A percentile compares a stretch with the other conserved stretches of the same genome.
Evolutionary conservation across 2,113 vertebrate species (phyloP).

Genomic region (Poeciliopsis occidentalis): DNA sequence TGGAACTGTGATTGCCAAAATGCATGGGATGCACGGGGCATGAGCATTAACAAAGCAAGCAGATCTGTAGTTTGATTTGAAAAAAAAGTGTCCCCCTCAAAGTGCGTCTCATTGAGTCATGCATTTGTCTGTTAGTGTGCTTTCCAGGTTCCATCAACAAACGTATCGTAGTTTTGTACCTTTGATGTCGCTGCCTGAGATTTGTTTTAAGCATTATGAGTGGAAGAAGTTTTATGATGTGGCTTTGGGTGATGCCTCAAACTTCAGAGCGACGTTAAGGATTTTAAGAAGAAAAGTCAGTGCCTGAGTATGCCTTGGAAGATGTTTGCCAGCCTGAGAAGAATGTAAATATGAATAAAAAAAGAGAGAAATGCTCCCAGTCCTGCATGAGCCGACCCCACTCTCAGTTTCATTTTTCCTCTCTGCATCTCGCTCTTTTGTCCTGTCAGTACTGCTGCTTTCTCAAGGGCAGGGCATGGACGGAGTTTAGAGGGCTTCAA

Average conservation of each 20-base stretch:
- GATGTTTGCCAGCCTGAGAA: conserved; percentile 51
- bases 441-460: conserved; percentile 39
- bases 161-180: conserved; percentile 13
- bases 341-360: conserved; percentile 17
- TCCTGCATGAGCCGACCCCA: conserved; percentile 71
- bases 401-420: conserved; percentile 55
- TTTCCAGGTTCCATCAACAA: conserved; percentile 40
- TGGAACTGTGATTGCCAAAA: conserved; percentile 69
- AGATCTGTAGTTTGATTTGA: conserved; percentile 42
- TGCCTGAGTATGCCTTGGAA: conserved; percentile 59
- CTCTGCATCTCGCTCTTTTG: conserved; percentile 72
- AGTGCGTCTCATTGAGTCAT: conserved; percentile 60
- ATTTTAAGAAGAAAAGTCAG: conserved; percentile 36
- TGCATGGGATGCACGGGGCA: conserved; percentile 83
- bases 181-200: conserved; percentile 61
- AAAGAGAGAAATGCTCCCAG: conserved; percentile 33
- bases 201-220: conserved; percentile 52
- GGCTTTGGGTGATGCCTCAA: conserved; percentile 38
- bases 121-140: conserved; percentile 60
- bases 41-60: conserved; percentile 70
- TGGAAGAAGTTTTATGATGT: conserved; percentile 12
- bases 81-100: conserved; percentile 3
- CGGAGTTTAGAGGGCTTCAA: conserved; percentile 49
- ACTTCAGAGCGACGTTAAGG: conserved; percentile 30
- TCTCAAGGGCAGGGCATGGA: conserved; percentile 50